Percentiles rank a stretch among this genome's conserved stretches.
Conservation (phyloP, 1,140 invertebrate genomes). For the Drosophila subobscura region DNA sequence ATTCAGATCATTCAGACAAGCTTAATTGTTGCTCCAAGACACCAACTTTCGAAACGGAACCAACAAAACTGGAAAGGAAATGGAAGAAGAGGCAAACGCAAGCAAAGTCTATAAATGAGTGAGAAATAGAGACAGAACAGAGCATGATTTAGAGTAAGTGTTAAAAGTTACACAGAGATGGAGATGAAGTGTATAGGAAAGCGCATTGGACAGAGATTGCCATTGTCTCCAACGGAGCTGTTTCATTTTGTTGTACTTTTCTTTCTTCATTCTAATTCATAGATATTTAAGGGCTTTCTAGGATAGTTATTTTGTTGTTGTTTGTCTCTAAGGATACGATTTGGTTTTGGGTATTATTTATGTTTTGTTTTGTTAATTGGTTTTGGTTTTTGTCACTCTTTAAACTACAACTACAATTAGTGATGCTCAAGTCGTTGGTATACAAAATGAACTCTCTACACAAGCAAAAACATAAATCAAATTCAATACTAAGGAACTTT, state of each 20-base stretch:
- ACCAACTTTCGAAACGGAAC: too few species aligned
- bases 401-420: slow-evolving; percentile 58
- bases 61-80: slow-evolving; percentile 32
- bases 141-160: neutral
- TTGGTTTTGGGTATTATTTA: slow-evolving; percentile 14
- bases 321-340: slow-evolving; percentile 12
- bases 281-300: slow-evolving; percentile 6
- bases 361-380: slow-evolving; percentile 21
- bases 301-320: neutral
- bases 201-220: slow-evolving; percentile 23
- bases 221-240: slow-evolving; percentile 9
- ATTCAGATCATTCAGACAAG: neutral
- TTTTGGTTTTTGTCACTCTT: slow-evolving; percentile 24
- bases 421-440: slow-evolving; percentile 56
- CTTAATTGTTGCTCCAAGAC: too few species aligned
- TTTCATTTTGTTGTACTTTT: slow-evolving; percentile 12
- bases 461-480: slow-evolving; percentile 59
- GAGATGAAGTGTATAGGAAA: slow-evolving; percentile 8
- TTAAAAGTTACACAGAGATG: neutral
- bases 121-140: slow-evolving; percentile 27
- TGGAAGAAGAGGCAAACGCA: slow-evolving; percentile 29
- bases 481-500: slow-evolving; percentile 48
- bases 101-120: slow-evolving; percentile 1
- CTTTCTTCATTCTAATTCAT: slow-evolving; percentile 1
- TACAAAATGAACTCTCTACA: slow-evolving; percentile 55